Base-by-base conservation (phyloP, 2,888 invertebrate species). In the Periphyllus acericola region DNA sequence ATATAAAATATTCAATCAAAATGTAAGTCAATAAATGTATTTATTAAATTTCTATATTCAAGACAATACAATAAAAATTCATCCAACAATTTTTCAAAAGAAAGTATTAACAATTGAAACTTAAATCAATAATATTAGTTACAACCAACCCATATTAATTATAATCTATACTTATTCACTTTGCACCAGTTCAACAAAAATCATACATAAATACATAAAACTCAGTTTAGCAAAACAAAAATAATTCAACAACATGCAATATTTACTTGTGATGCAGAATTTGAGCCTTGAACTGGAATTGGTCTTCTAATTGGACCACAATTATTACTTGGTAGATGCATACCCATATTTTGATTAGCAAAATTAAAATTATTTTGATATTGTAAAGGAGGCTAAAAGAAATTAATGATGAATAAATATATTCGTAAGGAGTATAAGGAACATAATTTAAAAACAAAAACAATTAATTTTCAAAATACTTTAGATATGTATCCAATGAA, bases 351-450 rank as follows among this genome's bases (percentile, higher is more conserved):
- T 80, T 80, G 80, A 72, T 87, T 79, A 46, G 60, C 60, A 72
- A 80, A 87, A 79, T 86, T 86, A n/a, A 80, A 81, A 87, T 74
- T 72, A 74, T 87, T 80, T 81, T 80, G 80, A 80, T 72, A 87
- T 72, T 87, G 80, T 8, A 80, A 81, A 46, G 32, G 34, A 9
- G 60, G 72, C 79, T 86, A 46, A 40, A 78, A 76, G 21, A 36
- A 68, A 60, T 52, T n/a, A 17, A 46, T 11, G 46, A 60, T 25
- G 29, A 75, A n/a, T 40, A 75, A 75, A 75, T 40, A 75, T 36
- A 75, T 66, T 46, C 46, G 4, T 32, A 25, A 40, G 40, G 36
- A 46, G 46, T 46, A 46, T 46, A 46, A 46, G 14, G 3, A 36
- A 21, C 40, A 40, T 25, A 40, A 21, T 46, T 46, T 40, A 76